phyloP scores from a whole-genome alignment of 2,113 vertebrate genomes.

The Anoplopoma fimbria region DNA sequence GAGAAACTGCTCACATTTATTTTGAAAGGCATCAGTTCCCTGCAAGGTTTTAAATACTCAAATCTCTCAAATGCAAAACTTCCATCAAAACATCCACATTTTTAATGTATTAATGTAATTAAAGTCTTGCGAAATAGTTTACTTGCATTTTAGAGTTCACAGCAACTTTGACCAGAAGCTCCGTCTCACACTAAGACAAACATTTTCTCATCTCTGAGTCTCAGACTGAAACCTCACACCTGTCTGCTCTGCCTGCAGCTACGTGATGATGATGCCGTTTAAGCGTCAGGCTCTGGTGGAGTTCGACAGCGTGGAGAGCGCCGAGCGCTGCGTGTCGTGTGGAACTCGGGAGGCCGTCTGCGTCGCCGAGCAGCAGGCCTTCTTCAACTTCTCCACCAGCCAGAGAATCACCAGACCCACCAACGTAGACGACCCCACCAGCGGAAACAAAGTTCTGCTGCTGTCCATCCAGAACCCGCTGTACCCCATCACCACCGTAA shows the following conservation, averaged over 20 bases:
- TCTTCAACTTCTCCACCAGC: constrained; percentile 97
- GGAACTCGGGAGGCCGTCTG: constrained; percentile 88
- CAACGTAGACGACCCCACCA: constrained; percentile 90
- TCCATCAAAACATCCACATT: too few species aligned
- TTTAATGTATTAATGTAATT: too few species aligned
- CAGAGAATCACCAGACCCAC: constrained; percentile 94
- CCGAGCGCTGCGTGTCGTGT: constrained; percentile 89
- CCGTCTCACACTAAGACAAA: background rate
- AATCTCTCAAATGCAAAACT: too few species aligned
- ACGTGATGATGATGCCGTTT: constrained; percentile 99
- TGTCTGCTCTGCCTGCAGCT: constrained; percentile 76
- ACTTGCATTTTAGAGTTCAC: too few species aligned
- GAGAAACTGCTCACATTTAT: background rate
- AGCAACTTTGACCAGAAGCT: background rate
- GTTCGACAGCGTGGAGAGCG: constrained; percentile 91
- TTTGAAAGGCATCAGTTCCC: background rate
- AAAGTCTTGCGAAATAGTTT: too few species aligned
- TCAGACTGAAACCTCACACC: too few species aligned
- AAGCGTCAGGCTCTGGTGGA: constrained; percentile 95
- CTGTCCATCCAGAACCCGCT: constrained; percentile 95
- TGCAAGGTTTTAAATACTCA: background rate
- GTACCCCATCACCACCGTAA: constrained; percentile 95
- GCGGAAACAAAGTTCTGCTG: constrained; percentile 94
- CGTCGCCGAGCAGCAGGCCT: constrained; percentile 93
- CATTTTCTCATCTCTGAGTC: too few species aligned